A percentile compares a stretch with the other conserved stretches of the same genome.
Conservation (phyloP, 2,797 vertebrate species). For the Sebastes taczanowskii region DNA sequence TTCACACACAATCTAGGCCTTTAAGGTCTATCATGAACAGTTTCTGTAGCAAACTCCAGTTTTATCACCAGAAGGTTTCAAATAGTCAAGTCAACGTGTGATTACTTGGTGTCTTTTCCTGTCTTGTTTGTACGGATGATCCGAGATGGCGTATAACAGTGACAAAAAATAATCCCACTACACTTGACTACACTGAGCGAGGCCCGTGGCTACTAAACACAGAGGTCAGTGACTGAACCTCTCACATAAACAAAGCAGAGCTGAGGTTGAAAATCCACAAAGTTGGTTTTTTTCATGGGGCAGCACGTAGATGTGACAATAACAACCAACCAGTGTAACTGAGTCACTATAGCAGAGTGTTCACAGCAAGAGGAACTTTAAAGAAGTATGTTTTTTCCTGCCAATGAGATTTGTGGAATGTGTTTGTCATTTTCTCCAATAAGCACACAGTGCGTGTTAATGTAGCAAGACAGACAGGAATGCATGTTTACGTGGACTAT, state of each 20-base stretch:
- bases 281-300: constrained; percentile 33
- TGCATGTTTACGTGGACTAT: constrained; percentile 35
- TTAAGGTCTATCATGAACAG: constrained; percentile 27
- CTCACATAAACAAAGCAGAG: constrained; percentile 18
- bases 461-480: constrained; percentile 37
- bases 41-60: constrained; percentile 42
- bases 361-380: constrained; percentile 25
- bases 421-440: constrained; percentile 39
- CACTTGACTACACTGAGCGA: constrained; percentile 18
- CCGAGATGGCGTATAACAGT: neutral
- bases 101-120: constrained; percentile 35
- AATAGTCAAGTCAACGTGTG: constrained; percentile 25
- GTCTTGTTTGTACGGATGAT: constrained; percentile 7
- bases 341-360: constrained; percentile 46
- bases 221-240: constrained; percentile 15
- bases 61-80: constrained; percentile 29
- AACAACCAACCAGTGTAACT: constrained; percentile 22
- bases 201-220: constrained; percentile 14
- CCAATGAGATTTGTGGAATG: constrained; percentile 55
- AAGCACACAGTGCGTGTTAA: constrained; percentile 46
- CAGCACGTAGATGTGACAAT: constrained; percentile 29
- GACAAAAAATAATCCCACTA: constrained; percentile 40
- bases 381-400: neutral
- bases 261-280: constrained; percentile 27
- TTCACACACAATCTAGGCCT: constrained; percentile 48